phyloP scores from a whole-genome alignment of 2,888 invertebrate species.

The Brachypalpus laphriformis region DNA sequence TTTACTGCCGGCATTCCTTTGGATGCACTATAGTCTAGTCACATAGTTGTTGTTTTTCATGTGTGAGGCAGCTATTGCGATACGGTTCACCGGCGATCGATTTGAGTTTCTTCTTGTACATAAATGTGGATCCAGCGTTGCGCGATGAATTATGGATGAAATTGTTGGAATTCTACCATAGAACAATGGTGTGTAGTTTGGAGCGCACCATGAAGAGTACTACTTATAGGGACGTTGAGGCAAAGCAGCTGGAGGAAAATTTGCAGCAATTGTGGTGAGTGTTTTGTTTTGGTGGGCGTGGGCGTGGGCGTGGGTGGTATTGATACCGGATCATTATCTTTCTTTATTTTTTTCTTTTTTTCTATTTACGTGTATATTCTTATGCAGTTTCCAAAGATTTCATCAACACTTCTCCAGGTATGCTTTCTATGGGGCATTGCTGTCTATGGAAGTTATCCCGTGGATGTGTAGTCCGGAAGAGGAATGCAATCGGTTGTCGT shows the following conservation, averaged over 20 bases:
- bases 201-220: neutral
- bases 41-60: conserved; percentile 12
- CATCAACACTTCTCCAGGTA: conserved; percentile 79
- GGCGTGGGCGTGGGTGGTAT: neutral
- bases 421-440: conserved; percentile 80
- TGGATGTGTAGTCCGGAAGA: conserved; percentile 78
- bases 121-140: conserved; percentile 78
- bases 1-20: conserved; percentile 19
- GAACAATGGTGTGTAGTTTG: conserved; percentile 73
- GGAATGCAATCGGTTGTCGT: conserved; percentile 78
- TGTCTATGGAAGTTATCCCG: conserved; percentile 80
- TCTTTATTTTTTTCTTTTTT: too few relatives aligned
- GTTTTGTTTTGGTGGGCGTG: neutral
- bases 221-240: neutral
- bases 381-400: conserved; percentile 78
- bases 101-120: conserved; percentile 80
- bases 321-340: neutral
- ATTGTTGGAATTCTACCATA: conserved; percentile 78
- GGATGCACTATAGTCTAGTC: conserved; percentile 21
- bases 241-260: neutral
- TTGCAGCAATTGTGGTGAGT: conserved; percentile 7
- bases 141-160: conserved; percentile 77
- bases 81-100: conserved; percentile 79
- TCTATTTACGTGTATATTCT: too few relatives aligned
- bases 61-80: conserved; percentile 77